Evolutionary conservation across 2,888 invertebrate species (phyloP).

Genomic region (Cephus pulcher): DNA sequence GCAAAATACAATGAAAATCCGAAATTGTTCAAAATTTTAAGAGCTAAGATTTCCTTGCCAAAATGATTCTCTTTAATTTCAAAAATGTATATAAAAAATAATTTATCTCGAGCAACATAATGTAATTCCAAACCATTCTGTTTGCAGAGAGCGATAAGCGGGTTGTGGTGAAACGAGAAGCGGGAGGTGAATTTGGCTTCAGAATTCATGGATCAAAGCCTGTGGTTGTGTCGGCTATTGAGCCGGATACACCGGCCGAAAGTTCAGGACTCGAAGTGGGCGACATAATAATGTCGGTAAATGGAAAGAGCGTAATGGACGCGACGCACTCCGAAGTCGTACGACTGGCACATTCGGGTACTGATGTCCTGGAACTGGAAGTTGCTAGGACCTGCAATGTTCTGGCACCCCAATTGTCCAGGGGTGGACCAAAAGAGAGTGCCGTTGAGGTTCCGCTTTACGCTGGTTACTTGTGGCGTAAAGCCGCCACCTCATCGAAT

Average conservation of each 20-base stretch:
- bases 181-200: constrained; percentile 90
- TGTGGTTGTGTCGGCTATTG: constrained; percentile 95
- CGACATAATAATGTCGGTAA: constrained; percentile 92
- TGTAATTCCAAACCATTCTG: not conserved
- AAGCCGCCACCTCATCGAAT: constrained; percentile 71
- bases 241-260: constrained; percentile 94
- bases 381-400: constrained; percentile 89
- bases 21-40: too few species aligned
- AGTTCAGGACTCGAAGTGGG: constrained; percentile 92
- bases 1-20: too few species aligned
- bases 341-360: constrained; percentile 89
- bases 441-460: constrained; percentile 71
- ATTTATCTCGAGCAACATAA: not conserved
- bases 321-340: constrained; percentile 95
- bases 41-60: not conserved
- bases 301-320: constrained; percentile 90
- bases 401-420: constrained; percentile 76
- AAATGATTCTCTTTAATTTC: not conserved
- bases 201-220: constrained; percentile 95
- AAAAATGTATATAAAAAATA: not conserved
- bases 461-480: constrained; percentile 83
- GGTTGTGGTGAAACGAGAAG: constrained; percentile 83
- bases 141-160: constrained; percentile 87
- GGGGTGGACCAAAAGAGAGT: constrained; percentile 69
- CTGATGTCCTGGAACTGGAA: constrained; percentile 87